Conservation (phyloP, 2,888 invertebrate species). For the Stegana nigrithorax region DNA sequence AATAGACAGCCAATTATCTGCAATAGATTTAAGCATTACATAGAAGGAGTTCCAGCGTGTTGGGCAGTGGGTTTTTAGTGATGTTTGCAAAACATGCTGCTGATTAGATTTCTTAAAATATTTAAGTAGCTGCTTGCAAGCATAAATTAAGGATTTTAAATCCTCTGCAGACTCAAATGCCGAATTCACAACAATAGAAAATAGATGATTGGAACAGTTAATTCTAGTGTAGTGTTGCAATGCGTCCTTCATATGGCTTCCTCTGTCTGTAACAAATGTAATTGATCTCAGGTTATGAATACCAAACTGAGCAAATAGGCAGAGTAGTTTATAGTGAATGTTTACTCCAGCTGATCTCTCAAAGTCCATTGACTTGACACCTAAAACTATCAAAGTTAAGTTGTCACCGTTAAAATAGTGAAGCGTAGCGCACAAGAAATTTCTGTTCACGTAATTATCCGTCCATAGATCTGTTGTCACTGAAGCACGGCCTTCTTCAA, state of each 20-base stretch:
- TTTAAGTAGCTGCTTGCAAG: slow-evolving; percentile 25
- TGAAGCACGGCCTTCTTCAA: slow-evolving; percentile 23
- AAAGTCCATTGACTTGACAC: slow-evolving; percentile 24
- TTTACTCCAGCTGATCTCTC: slow-evolving; percentile 28
- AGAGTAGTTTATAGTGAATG: slow-evolving; percentile 24
- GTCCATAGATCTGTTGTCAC: slow-evolving; percentile 29
- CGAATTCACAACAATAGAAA: slow-evolving; percentile 23
- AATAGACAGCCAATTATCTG: too few species aligned
- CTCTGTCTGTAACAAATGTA: slow-evolving; percentile 25
- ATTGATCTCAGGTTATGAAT: slow-evolving; percentile 26
- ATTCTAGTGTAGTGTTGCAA: slow-evolving; percentile 11
- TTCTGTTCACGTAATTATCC: slow-evolving; percentile 23
- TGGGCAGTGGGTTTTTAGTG: slow-evolving; percentile 26
- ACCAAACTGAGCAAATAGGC: slow-evolving; percentile 25
- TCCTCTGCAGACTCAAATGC: slow-evolving; percentile 21
- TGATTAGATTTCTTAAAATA: slow-evolving; percentile 30
- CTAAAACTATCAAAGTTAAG: slow-evolving; percentile 23
- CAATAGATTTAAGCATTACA: slow-evolving; percentile 26
- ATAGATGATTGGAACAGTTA: slow-evolving; percentile 24
- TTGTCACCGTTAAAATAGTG: slow-evolving; percentile 25
- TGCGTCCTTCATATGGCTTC: slow-evolving; percentile 14
- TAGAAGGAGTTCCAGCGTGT: slow-evolving; percentile 29
- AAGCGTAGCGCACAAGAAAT: slow-evolving; percentile 24
- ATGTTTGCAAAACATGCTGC: slow-evolving; percentile 24
- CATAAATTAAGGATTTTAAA: slow-evolving; percentile 15